Conservation (phyloP, 1,140 invertebrate species). For the Tetragnatha versicolor region DNA sequence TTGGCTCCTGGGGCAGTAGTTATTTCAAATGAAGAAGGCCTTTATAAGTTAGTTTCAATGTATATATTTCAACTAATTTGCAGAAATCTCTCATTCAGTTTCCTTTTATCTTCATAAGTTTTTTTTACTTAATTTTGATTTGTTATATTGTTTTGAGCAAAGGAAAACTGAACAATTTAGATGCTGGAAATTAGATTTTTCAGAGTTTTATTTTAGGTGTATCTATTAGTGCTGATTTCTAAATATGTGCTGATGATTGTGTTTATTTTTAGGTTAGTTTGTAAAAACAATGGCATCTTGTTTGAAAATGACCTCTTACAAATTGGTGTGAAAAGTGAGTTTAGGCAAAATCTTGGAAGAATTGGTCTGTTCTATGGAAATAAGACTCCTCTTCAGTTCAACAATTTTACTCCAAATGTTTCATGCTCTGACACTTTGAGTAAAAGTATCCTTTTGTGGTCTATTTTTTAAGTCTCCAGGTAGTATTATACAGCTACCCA, state of each 20-base stretch:
- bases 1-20: constrained; percentile 57
- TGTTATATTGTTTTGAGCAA: too few relatives aligned
- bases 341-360: constrained; percentile 91
- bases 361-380: constrained; percentile 98
- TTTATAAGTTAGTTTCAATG: constrained; percentile 74
- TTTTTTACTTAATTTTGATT: too few relatives aligned
- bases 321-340: constrained; percentile 98
- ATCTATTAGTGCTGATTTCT: background rate
- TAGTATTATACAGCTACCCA: too few relatives aligned
- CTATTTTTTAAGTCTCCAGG: too few relatives aligned
- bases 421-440: constrained; percentile 77
- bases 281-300: constrained; percentile 96
- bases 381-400: constrained; percentile 75
- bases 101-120: too few relatives aligned
- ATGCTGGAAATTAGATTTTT: too few relatives aligned
- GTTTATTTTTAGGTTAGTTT: constrained; percentile 77
- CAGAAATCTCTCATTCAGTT: too few relatives aligned
- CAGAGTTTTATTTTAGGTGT: background rate
- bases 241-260: too few relatives aligned
- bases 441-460: constrained; percentile 62
- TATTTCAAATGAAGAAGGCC: constrained; percentile 64
- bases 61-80: constrained; percentile 79
- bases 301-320: constrained; percentile 99
- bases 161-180: too few relatives aligned
- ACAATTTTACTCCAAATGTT: constrained; percentile 76